phyloP scores from a whole-genome alignment of 2,113 vertebrate genomes.

The Varanus komodoensis region DNA sequence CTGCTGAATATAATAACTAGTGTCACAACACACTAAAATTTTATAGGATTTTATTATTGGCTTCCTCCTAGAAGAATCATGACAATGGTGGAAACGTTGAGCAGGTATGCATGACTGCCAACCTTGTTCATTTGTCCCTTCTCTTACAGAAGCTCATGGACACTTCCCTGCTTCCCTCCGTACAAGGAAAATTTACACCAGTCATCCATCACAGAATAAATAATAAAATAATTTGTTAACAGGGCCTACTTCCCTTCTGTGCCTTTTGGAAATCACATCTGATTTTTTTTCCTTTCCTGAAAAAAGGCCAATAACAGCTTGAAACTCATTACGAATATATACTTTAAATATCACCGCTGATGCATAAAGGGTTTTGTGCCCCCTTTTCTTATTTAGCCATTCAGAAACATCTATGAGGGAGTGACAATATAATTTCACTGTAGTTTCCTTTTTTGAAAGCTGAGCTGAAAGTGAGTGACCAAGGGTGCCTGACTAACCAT shows the following conservation, averaged over 20 bases:
- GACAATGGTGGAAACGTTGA: slow-evolving; percentile 43
- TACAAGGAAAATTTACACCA: slow-evolving; percentile 61
- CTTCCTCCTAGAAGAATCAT: slow-evolving; percentile 71
- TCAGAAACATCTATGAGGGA: not conserved
- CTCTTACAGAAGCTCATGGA: slow-evolving; percentile 56
- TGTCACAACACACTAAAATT: slow-evolving; percentile 77
- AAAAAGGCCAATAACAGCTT: not conserved
- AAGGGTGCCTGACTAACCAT: too few species aligned
- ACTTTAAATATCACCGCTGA: not conserved
- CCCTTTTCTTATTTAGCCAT: slow-evolving; percentile 7
- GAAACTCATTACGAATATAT: not conserved
- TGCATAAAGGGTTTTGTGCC: not conserved
- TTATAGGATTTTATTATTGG: slow-evolving; percentile 72
- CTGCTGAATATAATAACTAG: slow-evolving; percentile 72
- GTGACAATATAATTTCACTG: not conserved
- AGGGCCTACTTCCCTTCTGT: slow-evolving; percentile 4
- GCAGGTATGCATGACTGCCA: slow-evolving; percentile 67
- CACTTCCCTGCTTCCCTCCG: slow-evolving; percentile 23
- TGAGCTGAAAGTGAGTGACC: not conserved
- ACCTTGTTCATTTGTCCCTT: slow-evolving; percentile 66
- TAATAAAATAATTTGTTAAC: slow-evolving; percentile 51
- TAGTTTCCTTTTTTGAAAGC: not conserved
- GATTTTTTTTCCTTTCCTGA: not conserved
- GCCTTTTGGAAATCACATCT: slow-evolving; percentile 16
- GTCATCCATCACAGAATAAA: slow-evolving; percentile 32